A percentile compares a stretch with the other conserved stretches of the same genome.
These are phyloP conservation scores for Pterois miles DNA, from an alignment of 2,797 vertebrate species.

Conservation along the genomic window DNA sequence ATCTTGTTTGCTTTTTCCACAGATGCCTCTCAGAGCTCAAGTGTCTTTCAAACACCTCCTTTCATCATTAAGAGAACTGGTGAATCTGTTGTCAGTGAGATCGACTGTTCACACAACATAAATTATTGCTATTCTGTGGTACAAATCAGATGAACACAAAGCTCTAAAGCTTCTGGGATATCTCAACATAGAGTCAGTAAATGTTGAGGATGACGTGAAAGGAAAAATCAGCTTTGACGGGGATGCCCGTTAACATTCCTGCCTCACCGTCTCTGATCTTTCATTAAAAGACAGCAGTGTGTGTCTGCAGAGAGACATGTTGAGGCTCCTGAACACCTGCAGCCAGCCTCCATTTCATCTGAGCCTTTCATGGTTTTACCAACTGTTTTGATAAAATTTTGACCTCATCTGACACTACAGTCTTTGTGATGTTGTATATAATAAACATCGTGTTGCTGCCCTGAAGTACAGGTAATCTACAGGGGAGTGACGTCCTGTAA, in stretches of 20 bases:
- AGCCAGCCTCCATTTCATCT: background rate
- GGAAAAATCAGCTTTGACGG: constrained; percentile 33
- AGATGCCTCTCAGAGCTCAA: background rate
- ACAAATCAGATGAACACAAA: constrained; percentile 37
- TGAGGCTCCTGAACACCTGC: constrained; percentile 23
- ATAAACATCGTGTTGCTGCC: background rate
- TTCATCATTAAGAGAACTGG: constrained; percentile 22
- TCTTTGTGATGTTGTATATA: background rate
- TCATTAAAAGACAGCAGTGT: constrained; percentile 29
- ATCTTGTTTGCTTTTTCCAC: background rate
- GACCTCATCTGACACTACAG: background rate
- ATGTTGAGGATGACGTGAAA: background rate
- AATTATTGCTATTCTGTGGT: constrained; percentile 58
- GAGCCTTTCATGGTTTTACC: background rate
- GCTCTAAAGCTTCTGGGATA: constrained; percentile 21
- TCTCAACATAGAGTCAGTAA: too few relatives aligned
- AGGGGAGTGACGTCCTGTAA: background rate
- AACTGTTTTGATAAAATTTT: background rate
- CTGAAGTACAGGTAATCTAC: background rate
- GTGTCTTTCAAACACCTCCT: constrained; percentile 29
- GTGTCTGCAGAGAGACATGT: background rate
- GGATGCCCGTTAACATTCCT: background rate
- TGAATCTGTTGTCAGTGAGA: constrained; percentile 34
- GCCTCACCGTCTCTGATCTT: constrained; percentile 36
- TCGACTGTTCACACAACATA: constrained; percentile 49